These are phyloP conservation scores for Oplegnathus fasciatus DNA, from an alignment of 2,113 vertebrate species.

Conservation along the genomic window DNA sequence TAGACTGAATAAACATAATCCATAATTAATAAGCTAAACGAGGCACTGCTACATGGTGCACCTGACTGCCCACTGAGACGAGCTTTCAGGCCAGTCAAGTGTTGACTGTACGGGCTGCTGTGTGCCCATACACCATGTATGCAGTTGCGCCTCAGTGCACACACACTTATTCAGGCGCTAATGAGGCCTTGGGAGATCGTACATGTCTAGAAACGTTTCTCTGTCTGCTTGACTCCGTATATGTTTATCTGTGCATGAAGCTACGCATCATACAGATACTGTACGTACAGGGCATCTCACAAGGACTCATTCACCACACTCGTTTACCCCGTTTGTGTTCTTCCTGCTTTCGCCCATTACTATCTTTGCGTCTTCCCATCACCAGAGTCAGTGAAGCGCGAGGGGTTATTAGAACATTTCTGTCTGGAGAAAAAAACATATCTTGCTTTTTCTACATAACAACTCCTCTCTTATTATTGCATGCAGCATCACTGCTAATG, in stretches of 20 bases:
- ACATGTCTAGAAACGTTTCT: constrained; percentile 49
- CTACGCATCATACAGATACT: constrained; percentile 24
- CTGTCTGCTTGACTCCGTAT: constrained; percentile 37
- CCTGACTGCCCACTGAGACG: constrained; percentile 67
- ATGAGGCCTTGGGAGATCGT: constrained; percentile 76
- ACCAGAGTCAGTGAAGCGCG: constrained; percentile 48
- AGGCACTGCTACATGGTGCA: constrained; percentile 53
- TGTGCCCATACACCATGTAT: constrained; percentile 53
- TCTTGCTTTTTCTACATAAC: constrained; percentile 30
- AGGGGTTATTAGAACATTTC: constrained; percentile 52
- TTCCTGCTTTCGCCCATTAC: constrained; percentile 43
- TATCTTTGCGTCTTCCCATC: constrained; percentile 56
- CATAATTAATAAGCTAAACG: constrained; percentile 69
- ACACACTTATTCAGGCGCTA: constrained; percentile 67
- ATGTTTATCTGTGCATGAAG: constrained; percentile 61
- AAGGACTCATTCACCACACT: constrained; percentile 48
- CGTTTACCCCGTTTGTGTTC: constrained; percentile 50
- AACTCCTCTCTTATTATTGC: constrained; percentile 49
- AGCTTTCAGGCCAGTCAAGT: constrained; percentile 62
- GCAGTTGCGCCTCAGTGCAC: constrained; percentile 43
- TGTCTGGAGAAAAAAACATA: constrained; percentile 25
- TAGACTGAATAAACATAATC: constrained; percentile 57
- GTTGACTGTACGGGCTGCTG: constrained; percentile 43
- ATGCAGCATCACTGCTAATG: constrained; percentile 47
- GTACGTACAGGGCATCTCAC: constrained; percentile 26